A percentile compares a stretch with the other conserved stretches of the same genome.
Evolutionary conservation across 2,888 invertebrate genomes (phyloP).

Genomic region (Clivina fossor): DNA sequence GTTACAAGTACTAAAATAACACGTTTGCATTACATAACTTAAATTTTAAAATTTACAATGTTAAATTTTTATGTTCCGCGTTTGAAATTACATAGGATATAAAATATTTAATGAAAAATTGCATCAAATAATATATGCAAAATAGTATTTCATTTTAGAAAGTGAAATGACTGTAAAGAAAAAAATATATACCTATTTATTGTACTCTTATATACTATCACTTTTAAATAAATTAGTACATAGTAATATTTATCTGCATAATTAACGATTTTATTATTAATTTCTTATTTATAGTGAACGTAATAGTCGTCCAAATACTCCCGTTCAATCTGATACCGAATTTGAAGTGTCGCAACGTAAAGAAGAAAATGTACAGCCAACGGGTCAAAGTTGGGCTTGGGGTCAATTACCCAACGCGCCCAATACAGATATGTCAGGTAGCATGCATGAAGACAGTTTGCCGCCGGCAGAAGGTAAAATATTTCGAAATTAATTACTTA

Average conservation of each 20-base stretch:
- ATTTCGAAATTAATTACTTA: too few species aligned
- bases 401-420: slow-evolving; percentile 75
- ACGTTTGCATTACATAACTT: too few species aligned
- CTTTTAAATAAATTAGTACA: background rate
- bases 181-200: too few species aligned
- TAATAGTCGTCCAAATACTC: slow-evolving; percentile 75
- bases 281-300: slow-evolving; percentile 21
- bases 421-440: slow-evolving; percentile 32
- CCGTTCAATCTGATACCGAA: slow-evolving; percentile 93
- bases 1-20: too few species aligned
- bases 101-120: too few species aligned
- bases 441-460: slow-evolving; percentile 23
- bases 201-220: slow-evolving; percentile 1
- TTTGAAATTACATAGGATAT: too few species aligned
- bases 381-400: slow-evolving; percentile 82
- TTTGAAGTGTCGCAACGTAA: slow-evolving; percentile 69
- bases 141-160: too few species aligned
- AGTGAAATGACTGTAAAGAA: too few species aligned
- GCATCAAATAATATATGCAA: too few species aligned
- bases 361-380: slow-evolving; percentile 48
- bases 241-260: background rate
- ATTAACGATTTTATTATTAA: slow-evolving; percentile 6
- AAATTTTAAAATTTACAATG: too few species aligned
- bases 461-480: slow-evolving; percentile 30
- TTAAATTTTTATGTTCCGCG: too few species aligned